phyloP scores from a whole-genome alignment of 2,888 invertebrate species.

The Ellobium chinense region DNA sequence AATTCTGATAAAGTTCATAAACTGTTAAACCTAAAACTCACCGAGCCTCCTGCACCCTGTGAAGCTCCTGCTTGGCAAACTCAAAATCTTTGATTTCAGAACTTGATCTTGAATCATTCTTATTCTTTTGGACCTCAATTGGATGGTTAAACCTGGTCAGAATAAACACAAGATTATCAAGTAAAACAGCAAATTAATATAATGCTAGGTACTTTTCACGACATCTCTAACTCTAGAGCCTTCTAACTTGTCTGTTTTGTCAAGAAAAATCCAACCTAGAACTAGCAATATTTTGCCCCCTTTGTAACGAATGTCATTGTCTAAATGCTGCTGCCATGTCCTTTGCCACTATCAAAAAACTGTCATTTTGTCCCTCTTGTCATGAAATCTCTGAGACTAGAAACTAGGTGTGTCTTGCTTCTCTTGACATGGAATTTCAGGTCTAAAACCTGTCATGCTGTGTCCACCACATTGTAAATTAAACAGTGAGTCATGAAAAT shows the following conservation, averaged over 20 bases:
- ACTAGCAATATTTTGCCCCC: neutral
- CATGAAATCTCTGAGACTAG: no score
- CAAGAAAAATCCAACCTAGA: no score
- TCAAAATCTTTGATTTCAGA: conserved; percentile 76
- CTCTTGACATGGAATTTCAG: no score
- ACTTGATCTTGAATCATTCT: conserved; percentile 51
- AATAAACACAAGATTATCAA: neutral
- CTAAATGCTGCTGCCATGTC: neutral
- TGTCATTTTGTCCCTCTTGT: no score
- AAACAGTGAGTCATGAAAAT: no score
- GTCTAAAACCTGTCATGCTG: no score
- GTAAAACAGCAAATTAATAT: neutral
- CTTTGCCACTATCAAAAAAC: neutral
- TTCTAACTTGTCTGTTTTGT: no score
- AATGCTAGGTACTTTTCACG: neutral
- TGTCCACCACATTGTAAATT: no score
- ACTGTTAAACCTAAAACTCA: no score
- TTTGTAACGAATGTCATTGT: neutral
- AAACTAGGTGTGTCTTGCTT: no score
- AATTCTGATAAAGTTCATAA: no score
- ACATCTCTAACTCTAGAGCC: no score
- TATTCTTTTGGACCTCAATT: conserved; percentile 64
- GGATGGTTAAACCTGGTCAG: conserved; percentile 70
- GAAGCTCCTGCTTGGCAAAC: conserved; percentile 75
- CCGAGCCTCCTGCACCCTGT: conserved; percentile 70